Conservation (phyloP, 2,797 vertebrate species). For the Chromobotia macracanthus region DNA sequence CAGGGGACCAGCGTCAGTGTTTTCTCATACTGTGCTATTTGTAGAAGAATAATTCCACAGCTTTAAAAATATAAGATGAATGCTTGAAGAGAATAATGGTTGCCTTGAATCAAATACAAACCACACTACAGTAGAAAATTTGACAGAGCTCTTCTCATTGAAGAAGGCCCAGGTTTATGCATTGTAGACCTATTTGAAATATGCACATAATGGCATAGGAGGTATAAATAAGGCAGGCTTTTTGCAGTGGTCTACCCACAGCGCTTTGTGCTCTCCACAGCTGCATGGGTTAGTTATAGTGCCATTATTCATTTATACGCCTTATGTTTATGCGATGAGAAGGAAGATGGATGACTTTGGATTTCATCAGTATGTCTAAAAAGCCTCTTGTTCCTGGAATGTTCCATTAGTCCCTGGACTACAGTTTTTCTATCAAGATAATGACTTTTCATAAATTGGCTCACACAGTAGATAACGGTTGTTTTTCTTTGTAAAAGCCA, state of each 20-base stretch:
- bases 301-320: conserved; percentile 58
- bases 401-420: conserved; percentile 57
- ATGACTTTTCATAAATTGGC: conserved; percentile 53
- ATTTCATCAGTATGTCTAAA: conserved; percentile 59
- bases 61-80: conserved; percentile 40
- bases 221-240: conserved; percentile 46
- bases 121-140: neutral
- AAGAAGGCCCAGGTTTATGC: conserved; percentile 31
- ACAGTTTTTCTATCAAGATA: conserved; percentile 55
- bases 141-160: conserved; percentile 3
- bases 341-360: conserved; percentile 59
- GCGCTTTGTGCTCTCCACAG: conserved; percentile 37
- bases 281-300: conserved; percentile 53
- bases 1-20: neutral
- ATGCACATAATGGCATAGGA: conserved; percentile 40
- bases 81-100: conserved; percentile 14
- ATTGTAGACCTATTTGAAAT: conserved; percentile 38
- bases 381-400: conserved; percentile 55
- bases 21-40: conserved; percentile 33
- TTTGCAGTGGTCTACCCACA: conserved; percentile 38
- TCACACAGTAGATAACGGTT: conserved; percentile 50
- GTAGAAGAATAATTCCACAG: conserved; percentile 18
- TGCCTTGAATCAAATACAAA: conserved; percentile 20
- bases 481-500: conserved; percentile 33
- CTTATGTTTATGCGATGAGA: conserved; percentile 60